Evolutionary conservation across 2,113 vertebrate genomes (phyloP), one percentile per base, ranked within the genome.

Genomic region (Amblyornis subalaris): DNA sequence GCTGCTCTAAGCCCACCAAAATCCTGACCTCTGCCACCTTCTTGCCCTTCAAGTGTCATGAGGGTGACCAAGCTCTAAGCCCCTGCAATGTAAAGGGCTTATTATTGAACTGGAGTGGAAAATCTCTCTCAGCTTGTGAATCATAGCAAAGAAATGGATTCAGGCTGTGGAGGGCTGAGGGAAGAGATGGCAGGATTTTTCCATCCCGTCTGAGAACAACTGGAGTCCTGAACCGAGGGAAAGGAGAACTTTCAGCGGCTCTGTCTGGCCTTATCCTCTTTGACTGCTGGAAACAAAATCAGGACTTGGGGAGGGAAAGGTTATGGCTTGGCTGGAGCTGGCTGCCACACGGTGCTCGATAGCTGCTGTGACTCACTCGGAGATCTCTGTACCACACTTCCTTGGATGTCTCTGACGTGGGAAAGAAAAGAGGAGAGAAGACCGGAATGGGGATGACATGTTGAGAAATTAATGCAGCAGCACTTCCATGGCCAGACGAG

Each of bases 111-210:
- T 90, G 88, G 95, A 96, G 96, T 97, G 97, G 97, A 97, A 97
- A 98, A 97, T 97, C 95, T 95, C 95, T 95, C 95, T 96, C 81
- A 33, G 80, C 91, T 93, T 94, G 65, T 98, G 98, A 98, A 95
- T 98, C 97, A 97, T 55, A 88, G 80, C 72, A 51, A 94, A 97
- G 93, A 96, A 93, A 96, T 65, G 11, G 77, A 40, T 95, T 96
- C 92, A 91, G 96, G 94, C 96, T 90, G 78, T 51, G 89, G 60
- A 82, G 35, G 88, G 86, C 83, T 93, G 91, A 89, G 96, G 95
- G 95, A 95, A 95, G 94, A 88, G 93, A 90, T 36, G 94, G 96
- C 83, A 93, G 89, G 82, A 5, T 97, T 96, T 97, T 97, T 98
- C 97, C 97, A 82, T 96, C 80, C 95, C 20, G 28, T 75, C 48